Base-by-base conservation (phyloP, 2,888 invertebrate genomes). In the Boloria euphrosyne region DNA sequence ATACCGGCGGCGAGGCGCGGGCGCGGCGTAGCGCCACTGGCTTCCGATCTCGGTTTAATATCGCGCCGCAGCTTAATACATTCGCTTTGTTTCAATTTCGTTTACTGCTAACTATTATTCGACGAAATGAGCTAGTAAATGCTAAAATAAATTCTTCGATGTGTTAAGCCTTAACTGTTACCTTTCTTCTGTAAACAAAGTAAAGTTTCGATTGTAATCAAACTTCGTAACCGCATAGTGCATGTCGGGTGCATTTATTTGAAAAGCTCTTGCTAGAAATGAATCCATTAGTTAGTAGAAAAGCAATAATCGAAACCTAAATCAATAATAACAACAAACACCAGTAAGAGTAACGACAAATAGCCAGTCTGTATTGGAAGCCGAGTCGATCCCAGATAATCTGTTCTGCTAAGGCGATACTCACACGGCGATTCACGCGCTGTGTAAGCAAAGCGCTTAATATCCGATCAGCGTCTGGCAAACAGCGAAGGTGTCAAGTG, bases 41-140 rank as follows among this genome's bases (percentile, higher is more conserved):
- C 74, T 77, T 76, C 78, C 76, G 76, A 76, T 77, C 78, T 74
- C 75, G 75, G 73, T 78, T 78, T 79, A 76, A 81, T 82, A 80
- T 76, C 77, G 75, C 74, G 75, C 75, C 76, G 71, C 73, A 76
- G 76, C 77, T 75, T 80, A 77, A 80, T 79, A 77, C 75, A 73
- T 76, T 76, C 75, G 77, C 76, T 76, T 77, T 78, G 79, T 79
- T 79, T 75, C 74, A 79, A 76, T 76, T 75, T 74, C 71, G 76
- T 75, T 76, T 73, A 75, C 73, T 73, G 68, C 71, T 72, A 74
- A 73, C 73, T 74, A 73, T 73, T 72, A 73, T 74, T 76, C 65
- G 71, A 68, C 65, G 62, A 38, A 64, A 61, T 58, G 58, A 64
- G 53, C 60, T 64, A 63, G 62, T 64, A 62, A 55, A 46, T 53